A percentile compares a stretch with the other conserved stretches of the same genome.
These are phyloP conservation scores for Nansenia antarctica DNA, from an alignment of 2,113 vertebrate species.

Conservation along the genomic window DNA sequence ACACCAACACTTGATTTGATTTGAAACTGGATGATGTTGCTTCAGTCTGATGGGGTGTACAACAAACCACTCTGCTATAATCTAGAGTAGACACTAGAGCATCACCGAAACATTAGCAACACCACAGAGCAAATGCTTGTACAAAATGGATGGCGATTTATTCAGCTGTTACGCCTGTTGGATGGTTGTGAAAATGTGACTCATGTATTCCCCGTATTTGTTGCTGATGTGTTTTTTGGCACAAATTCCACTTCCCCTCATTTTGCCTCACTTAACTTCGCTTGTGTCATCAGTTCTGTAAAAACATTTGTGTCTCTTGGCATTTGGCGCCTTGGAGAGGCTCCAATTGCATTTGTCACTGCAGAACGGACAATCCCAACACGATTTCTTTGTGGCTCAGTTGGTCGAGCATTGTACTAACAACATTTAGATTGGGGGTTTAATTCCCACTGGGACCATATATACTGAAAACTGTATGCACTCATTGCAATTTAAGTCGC, in stretches of 20 bases:
- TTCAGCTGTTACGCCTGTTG: not conserved
- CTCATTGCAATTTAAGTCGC: no score
- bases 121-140: not conserved
- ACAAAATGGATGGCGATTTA: not conserved
- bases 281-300: conserved; percentile 1
- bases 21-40: no score
- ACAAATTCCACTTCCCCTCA: not conserved
- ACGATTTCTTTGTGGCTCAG: no score
- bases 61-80: not conserved
- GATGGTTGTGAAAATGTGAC: not conserved
- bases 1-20: no score
- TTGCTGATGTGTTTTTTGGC: conserved; percentile 2
- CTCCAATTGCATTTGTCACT: not conserved
- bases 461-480: no score
- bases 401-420: no score
- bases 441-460: no score
- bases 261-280: not conserved
- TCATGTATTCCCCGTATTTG: not conserved
- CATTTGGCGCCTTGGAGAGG: not conserved
- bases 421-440: no score
- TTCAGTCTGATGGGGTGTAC: not conserved
- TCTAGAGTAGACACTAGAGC: not conserved
- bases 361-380: not conserved
- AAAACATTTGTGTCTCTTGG: not conserved
- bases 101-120: not conserved